phyloP scores from a whole-genome alignment of 1,140 invertebrate genomes.

The Trichogramma pretiosum region DNA sequence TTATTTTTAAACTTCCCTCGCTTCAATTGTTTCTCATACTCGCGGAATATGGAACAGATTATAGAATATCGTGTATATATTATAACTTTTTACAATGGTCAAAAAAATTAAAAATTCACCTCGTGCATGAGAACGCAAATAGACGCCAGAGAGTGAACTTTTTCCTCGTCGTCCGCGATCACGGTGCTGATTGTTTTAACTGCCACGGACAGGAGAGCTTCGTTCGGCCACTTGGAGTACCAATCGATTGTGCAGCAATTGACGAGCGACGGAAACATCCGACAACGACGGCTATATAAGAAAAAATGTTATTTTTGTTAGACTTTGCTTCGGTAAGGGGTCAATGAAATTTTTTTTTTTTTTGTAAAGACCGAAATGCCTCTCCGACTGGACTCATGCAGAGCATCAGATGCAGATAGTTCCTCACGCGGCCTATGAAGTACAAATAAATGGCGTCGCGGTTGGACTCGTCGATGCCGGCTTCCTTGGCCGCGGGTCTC shows the following conservation, averaged over 20 bases:
- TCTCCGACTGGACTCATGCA: constrained; percentile 86
- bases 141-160: constrained; percentile 50
- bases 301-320: no score
- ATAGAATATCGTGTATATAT: no score
- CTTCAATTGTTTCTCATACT: no score
- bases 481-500: constrained; percentile 60
- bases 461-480: constrained; percentile 56
- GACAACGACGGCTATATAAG: constrained; percentile 52
- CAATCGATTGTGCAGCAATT: constrained; percentile 92
- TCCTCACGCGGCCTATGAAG: constrained; percentile 71
- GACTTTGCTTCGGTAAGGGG: no score
- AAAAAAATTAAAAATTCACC: constrained; percentile 37
- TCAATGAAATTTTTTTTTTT: no score
- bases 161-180: constrained; percentile 30
- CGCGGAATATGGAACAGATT: no score
- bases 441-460: constrained; percentile 73
- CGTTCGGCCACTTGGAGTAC: constrained; percentile 84
- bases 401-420: constrained; percentile 74
- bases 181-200: constrained; percentile 49
- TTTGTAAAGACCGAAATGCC: constrained; percentile 57
- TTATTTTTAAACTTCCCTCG: background rate
- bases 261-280: constrained; percentile 84
- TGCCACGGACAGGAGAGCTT: constrained; percentile 76
- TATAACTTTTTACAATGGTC: no score
- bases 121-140: constrained; percentile 72